A percentile compares a stretch with the other conserved stretches of the same genome.
Evolutionary conservation across 1,140 invertebrate genomes (phyloP).

Genomic region (Cataglyphis hispanica): DNA sequence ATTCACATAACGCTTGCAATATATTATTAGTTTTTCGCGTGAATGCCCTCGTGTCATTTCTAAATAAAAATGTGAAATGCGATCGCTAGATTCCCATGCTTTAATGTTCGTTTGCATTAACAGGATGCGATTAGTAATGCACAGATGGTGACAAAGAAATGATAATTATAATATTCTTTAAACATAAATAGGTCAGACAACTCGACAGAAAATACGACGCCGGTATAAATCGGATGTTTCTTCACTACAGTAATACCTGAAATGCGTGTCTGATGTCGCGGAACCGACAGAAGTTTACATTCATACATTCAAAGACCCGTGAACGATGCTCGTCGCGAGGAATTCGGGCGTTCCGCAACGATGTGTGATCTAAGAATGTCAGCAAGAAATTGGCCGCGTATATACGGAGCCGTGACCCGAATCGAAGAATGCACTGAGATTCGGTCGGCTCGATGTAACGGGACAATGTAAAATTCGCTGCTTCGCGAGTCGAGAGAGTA

Average conservation of each 20-base stretch:
- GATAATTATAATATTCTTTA: slow-evolving; percentile 15
- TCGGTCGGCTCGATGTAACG: slow-evolving; percentile 68
- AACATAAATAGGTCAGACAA: slow-evolving; percentile 3
- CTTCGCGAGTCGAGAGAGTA: slow-evolving; percentile 4
- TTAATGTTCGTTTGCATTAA: not conserved
- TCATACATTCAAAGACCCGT: not conserved
- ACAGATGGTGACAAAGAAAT: slow-evolving; percentile 12
- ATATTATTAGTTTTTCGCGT: slow-evolving; percentile 14
- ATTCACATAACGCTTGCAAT: slow-evolving; percentile 25
- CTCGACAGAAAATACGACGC: not conserved
- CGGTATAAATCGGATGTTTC: not conserved
- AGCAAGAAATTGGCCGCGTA: slow-evolving; percentile 37
- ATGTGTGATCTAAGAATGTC: slow-evolving; percentile 51
- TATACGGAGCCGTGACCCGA: slow-evolving; percentile 66
- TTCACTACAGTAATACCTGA: not conserved
- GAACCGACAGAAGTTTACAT: not conserved
- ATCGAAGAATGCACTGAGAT: slow-evolving; percentile 73
- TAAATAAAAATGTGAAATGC: not conserved
- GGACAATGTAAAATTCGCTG: slow-evolving; percentile 67
- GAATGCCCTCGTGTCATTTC: not conserved
- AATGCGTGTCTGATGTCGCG: not conserved
- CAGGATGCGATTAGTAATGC: slow-evolving; percentile 39
- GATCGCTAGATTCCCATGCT: not conserved
- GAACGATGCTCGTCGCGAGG: not conserved
- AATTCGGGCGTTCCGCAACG: slow-evolving; percentile 38